Conservation (phyloP, 2,113 vertebrate species). For the Gulo gulo region DNA sequence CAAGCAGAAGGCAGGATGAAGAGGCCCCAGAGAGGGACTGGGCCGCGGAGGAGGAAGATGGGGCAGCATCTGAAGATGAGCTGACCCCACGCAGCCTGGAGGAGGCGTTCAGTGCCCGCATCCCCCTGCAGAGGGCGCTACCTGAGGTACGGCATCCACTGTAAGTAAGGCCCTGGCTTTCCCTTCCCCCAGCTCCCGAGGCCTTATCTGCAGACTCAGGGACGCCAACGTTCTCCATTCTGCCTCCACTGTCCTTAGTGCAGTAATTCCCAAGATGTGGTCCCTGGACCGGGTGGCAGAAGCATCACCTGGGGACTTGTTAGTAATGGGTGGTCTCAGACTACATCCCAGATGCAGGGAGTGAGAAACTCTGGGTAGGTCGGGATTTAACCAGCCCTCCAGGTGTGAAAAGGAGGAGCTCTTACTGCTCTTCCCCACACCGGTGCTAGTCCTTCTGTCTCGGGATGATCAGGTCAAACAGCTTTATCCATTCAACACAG, state of each 20-base stretch:
- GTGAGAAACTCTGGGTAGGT: neutral
- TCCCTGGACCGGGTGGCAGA: neutral
- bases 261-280: neutral
- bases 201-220: neutral
- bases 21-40: conserved; percentile 44
- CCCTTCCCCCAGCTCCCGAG: neutral
- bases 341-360: neutral
- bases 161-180: conserved; percentile 83
- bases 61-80: conserved; percentile 38
- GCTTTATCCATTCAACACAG: neutral
- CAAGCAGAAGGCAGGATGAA: conserved; percentile 65
- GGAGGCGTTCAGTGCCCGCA: conserved; percentile 81
- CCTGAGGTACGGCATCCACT: conserved; percentile 88
- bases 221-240: fast-evolving
- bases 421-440: neutral
- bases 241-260: neutral
- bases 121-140: conserved; percentile 83
- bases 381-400: neutral
- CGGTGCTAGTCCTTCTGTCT: neutral
- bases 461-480: neutral
- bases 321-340: neutral
- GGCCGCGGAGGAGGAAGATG: conserved; percentile 64
- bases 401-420: neutral
- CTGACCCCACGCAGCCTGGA: conserved; percentile 69
- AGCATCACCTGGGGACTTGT: neutral